These are phyloP conservation scores for Caenorhabditis afra DNA, from an alignment of 2,888 invertebrate species.

Conservation along the genomic window DNA sequence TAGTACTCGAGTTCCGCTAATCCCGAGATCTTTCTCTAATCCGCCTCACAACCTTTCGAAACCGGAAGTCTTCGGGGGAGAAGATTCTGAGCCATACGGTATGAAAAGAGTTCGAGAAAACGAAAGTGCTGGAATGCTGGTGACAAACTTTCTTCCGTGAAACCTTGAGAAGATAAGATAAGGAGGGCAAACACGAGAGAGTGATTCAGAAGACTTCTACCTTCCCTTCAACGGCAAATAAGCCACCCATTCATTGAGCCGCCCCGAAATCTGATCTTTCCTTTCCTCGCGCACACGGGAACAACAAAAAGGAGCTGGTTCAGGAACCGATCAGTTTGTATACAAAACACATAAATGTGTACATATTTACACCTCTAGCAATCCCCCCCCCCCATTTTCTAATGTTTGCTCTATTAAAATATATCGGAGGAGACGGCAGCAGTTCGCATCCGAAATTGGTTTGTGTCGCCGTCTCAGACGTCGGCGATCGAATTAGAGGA, in stretches of 20 bases:
- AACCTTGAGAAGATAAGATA: not conserved
- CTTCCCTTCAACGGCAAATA: too few relatives aligned
- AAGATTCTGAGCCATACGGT: too few relatives aligned
- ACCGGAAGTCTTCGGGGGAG: too few relatives aligned
- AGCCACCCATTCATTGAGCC: too few relatives aligned
- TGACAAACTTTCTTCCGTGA: too few relatives aligned
- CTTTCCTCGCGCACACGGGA: not conserved
- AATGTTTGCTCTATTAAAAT: constrained; percentile 35
- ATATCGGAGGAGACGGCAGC: constrained; percentile 18
- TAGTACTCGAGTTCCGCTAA: too few relatives aligned
- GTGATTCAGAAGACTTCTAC: not conserved
- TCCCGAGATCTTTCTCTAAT: too few relatives aligned
- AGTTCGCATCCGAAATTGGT: not conserved
- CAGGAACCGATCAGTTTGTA: not conserved
- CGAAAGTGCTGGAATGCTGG: too few relatives aligned
- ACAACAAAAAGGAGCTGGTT: constrained; percentile 13
- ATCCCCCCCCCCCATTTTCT: too few relatives aligned
- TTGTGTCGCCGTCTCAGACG: not conserved
- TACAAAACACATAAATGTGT: constrained; percentile 12
- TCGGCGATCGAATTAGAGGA: not conserved
- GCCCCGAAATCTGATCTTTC: constrained; percentile 4
- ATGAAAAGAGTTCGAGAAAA: too few relatives aligned
- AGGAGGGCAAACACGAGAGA: not conserved
- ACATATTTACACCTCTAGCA: constrained; percentile 27
- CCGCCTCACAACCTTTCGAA: too few relatives aligned